These are phyloP conservation scores for Xenopus laevis DNA, from an alignment of 2,113 vertebrate species.

Conservation along the genomic window DNA sequence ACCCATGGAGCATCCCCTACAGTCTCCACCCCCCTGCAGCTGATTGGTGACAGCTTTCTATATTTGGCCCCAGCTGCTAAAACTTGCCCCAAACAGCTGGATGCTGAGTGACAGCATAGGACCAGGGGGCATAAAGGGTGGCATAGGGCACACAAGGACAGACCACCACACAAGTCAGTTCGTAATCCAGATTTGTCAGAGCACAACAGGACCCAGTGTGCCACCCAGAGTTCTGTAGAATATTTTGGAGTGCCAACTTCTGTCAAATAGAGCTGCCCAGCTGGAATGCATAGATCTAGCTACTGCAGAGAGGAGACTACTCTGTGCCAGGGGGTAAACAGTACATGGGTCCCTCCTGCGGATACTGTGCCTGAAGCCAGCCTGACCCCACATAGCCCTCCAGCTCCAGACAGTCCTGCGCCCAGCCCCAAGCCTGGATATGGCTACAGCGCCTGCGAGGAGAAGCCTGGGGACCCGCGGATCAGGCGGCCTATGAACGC, in stretches of 20 bases:
- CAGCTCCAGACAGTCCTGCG: conserved; percentile 49
- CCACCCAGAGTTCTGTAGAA: neutral
- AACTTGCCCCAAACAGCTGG: conserved; percentile 53
- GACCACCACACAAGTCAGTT: too few relatives aligned
- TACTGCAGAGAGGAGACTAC: conserved; percentile 80
- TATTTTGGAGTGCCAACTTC: conserved; percentile 52
- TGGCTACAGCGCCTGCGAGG: conserved; percentile 62
- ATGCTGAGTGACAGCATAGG: conserved; percentile 29
- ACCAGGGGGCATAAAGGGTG: neutral
- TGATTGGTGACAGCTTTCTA: conserved; percentile 57
- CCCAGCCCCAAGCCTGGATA: conserved; percentile 69
- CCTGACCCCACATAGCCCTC: conserved; percentile 56
- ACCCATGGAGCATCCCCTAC: conserved; percentile 42
- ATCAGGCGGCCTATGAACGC: conserved; percentile 91
- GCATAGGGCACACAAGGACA: neutral
- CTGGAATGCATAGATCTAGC: conserved; percentile 90
- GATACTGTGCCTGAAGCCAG: conserved; percentile 73
- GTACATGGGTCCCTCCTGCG: conserved; percentile 75
- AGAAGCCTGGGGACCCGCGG: conserved; percentile 76
- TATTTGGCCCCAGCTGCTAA: conserved; percentile 55
- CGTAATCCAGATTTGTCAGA: neutral
- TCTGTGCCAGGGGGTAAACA: conserved; percentile 71
- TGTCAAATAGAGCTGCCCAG: conserved; percentile 66
- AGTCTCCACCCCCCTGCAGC: conserved; percentile 40
- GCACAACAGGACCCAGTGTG: neutral